A percentile compares a stretch with the other conserved stretches of the same genome.
phyloP scores from a whole-genome alignment of 2,113 vertebrate species.

The Leuciscus idus region DNA sequence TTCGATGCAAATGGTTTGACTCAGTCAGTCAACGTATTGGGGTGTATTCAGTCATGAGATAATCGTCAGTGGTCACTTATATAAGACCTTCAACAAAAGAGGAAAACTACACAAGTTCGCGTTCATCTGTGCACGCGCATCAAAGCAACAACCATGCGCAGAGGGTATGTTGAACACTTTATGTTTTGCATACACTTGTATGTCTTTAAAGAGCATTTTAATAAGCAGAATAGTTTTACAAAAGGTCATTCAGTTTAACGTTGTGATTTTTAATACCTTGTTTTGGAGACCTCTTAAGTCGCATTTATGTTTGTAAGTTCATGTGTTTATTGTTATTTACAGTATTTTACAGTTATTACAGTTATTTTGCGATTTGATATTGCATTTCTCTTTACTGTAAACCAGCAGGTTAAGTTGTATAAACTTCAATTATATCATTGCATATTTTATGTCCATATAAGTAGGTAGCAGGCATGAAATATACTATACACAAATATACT shows the following conservation, averaged over 20 bases:
- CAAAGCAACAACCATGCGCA: not conserved
- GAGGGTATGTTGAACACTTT: not conserved
- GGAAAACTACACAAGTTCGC: not conserved
- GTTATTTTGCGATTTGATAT: not conserved
- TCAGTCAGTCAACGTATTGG: not conserved
- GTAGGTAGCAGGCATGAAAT: not conserved
- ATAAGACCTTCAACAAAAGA: constrained; percentile 1
- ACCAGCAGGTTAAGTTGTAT: not conserved
- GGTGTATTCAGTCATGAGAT: not conserved
- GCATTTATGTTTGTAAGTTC: not conserved
- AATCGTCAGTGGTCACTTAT: not conserved
- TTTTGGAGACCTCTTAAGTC: not conserved
- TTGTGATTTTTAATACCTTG: not conserved
- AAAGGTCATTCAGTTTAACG: not conserved
- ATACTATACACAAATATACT: no score
- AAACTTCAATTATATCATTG: not conserved
- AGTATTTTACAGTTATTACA: no score
- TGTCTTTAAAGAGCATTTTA: not conserved
- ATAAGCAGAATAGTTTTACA: not conserved
- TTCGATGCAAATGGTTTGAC: not conserved
- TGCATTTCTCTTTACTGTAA: not conserved
- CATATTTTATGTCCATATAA: not conserved
- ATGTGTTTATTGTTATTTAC: not conserved
- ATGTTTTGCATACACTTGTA: not conserved
- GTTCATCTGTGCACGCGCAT: not conserved